Conservation (phyloP, 2,797 vertebrate species). For the Limnodromus scolopaceus region DNA sequence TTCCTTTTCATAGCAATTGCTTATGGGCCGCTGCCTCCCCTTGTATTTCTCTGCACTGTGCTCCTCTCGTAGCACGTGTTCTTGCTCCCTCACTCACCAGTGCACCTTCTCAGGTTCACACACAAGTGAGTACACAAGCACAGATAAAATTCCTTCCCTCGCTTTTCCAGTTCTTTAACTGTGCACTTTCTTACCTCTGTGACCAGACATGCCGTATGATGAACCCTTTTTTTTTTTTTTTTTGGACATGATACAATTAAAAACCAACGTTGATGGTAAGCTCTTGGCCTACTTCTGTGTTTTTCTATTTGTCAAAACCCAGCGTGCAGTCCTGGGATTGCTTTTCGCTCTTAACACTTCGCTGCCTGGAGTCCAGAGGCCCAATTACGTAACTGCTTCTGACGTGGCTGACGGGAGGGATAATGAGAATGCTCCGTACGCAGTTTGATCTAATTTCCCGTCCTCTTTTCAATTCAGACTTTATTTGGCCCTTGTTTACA, state of each 20-base stretch:
- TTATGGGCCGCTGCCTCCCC: slow-evolving; percentile 21
- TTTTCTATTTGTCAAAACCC: slow-evolving; percentile 60
- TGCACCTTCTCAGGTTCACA: background rate
- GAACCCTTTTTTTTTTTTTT: background rate
- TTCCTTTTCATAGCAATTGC: slow-evolving; percentile 10
- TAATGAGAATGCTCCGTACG: slow-evolving; percentile 42
- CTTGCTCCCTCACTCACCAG: background rate
- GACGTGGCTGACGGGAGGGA: slow-evolving; percentile 57
- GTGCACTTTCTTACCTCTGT: background rate
- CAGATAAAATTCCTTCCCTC: background rate
- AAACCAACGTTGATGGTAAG: background rate
- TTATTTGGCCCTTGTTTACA: slow-evolving; percentile 32
- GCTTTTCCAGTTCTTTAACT: background rate
- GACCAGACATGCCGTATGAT: background rate
- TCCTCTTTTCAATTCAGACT: slow-evolving; percentile 54
- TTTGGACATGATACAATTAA: background rate
- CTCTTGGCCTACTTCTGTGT: slow-evolving; percentile 45
- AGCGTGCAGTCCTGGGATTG: slow-evolving; percentile 47
- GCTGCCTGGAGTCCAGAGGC: slow-evolving; percentile 53
- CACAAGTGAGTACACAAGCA: background rate
- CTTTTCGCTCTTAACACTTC: slow-evolving; percentile 65
- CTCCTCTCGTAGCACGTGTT: background rate
- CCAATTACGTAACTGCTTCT: slow-evolving; percentile 66
- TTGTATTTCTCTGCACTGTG: background rate
- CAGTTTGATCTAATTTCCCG: slow-evolving; percentile 63